Evolutionary conservation across 2,113 vertebrate species (phyloP), one percentile per base, ranked within the genome.

Genomic region (Ceuthmochares aereus): DNA sequence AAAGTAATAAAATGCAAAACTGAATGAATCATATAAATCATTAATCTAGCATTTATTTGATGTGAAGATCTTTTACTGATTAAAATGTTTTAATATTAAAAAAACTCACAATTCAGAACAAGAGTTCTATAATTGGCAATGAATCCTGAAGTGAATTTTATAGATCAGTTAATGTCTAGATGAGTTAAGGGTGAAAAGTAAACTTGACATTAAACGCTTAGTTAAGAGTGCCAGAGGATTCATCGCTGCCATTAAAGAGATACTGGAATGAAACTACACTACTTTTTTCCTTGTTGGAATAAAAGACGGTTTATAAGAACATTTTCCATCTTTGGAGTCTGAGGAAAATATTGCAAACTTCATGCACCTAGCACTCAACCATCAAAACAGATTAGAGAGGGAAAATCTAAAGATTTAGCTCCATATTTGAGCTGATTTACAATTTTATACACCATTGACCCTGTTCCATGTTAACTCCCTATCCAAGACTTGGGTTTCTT

Each of bases 141-240:
- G 92, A 97, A 96, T 95, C 93, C 95, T 93, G 62, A 62, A 82
- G 79, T 59, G 83, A 90, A 63, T 96, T 91, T 98, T 97, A 96
- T 95, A 87, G 96, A 96, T 84, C 94, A 95, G 94, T 97, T 97
- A 97, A 96, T 81, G 75, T 89, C 95, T 95, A 55, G 62, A 96
- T 92, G 83, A 97, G 66, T 97, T 96, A 96, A 96, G 81, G 82
- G 80, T 87, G 82, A 94, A 96, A 97, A 89, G 87, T 94, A 97
- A 96, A 92, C 79, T 90, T 96, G 95, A 92, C 79, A 97, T 97
- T 98, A 97, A 97, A 94, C 20, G 20, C 83, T 87, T 89, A 91
- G 88, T 96, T 97, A 97, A 95, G 94, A 97, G 93, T 88, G 90
- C 81, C 90, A 89, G 75, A 95, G 95, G 96, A 96, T 97, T 96